Evolutionary conservation across 2,797 vertebrate species (phyloP), one percentile per base, ranked within the genome.

Genomic region (Microctenopoma steveboyesi): DNA sequence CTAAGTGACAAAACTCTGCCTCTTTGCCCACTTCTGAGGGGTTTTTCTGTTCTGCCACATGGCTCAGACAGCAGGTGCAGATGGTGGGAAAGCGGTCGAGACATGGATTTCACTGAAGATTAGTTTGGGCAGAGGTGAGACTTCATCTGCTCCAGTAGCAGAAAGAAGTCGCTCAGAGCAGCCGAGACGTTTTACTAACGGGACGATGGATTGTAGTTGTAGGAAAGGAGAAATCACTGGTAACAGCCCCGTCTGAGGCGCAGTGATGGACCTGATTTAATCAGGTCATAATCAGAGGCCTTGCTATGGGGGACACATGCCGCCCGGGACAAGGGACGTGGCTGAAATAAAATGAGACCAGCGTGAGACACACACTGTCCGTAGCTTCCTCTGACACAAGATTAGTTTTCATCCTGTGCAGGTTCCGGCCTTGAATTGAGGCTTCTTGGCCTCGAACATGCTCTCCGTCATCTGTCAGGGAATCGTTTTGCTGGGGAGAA

Each of bases 51-150:
- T 37, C 69, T 49, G 50, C 60, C 51, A 39, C 63, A 27, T 16
- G 0, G 54, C 52, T 74, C 14, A 13, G 43, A 50, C 27, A n/a
- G 48, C 8, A 30, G 60, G 27, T 64, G 59, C 73, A 46, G 76
- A 42, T 51, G 77, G 60, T 5, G 69, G 77, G 74, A 69, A 59
- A 63, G 77, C 54, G 53, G 75, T 53, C 5, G 11, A 49, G 39
- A 49, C 16, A 16, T 68, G 73, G 81, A 81, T 88, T 76, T 74
- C 65, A 75, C 39, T 35, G 52, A 28, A 82, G 82, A 83, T 80
- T 71, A 83, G 69, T 78, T 63, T 55, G 64, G 68, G 73, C 64
- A 47, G 74, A 84, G 62, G 59, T 7, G 59, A 74, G 51, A 69
- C 37, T 59, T 61, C 48, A 40, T 27, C 54, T 3, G n/a, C 70